A percentile compares a stretch with the other conserved stretches of the same genome.
phyloP scores from a whole-genome alignment of 2,113 vertebrate genomes.

The Aspiorhynchus laticeps region DNA sequence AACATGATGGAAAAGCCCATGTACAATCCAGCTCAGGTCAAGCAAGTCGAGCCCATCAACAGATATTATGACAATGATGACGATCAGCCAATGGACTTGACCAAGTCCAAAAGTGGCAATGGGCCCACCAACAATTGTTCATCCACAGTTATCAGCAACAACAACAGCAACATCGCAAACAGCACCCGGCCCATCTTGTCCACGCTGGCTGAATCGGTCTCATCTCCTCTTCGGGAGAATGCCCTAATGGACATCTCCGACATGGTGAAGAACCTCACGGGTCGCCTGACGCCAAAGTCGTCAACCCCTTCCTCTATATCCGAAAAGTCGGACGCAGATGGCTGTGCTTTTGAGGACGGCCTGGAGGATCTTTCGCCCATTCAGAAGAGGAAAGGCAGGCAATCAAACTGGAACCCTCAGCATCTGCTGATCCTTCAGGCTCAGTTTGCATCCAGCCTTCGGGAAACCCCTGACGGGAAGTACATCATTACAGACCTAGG shows the following conservation, averaged over 20 bases:
- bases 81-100: slow-evolving; percentile 97
- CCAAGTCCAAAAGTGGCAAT: slow-evolving; percentile 89
- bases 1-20: slow-evolving; percentile 96
- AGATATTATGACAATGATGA: slow-evolving; percentile 87
- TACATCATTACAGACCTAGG: slow-evolving; percentile 94
- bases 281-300: slow-evolving; percentile 95
- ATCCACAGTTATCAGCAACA: slow-evolving; percentile 52
- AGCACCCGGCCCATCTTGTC: slow-evolving; percentile 75
- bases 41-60: slow-evolving; percentile 82
- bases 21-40: slow-evolving; percentile 82
- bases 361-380: slow-evolving; percentile 92
- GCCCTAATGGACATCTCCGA: slow-evolving; percentile 99
- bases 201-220: slow-evolving; percentile 78
- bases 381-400: slow-evolving; percentile 96
- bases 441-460: slow-evolving; percentile 94
- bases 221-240: slow-evolving; percentile 89
- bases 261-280: slow-evolving; percentile 98
- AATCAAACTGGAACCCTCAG: slow-evolving; percentile 99
- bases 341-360: slow-evolving; percentile 93
- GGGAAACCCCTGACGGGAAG: slow-evolving; percentile 93
- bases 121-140: slow-evolving; percentile 60
- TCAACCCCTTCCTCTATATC: slow-evolving; percentile 94
- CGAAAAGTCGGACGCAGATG: slow-evolving; percentile 93
- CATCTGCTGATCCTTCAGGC: slow-evolving; percentile 98
- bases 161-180: slow-evolving; percentile 54